Evolutionary conservation across 2,888 invertebrate species (phyloP).

Genomic region (Scaptomyza caliginosa): DNA sequence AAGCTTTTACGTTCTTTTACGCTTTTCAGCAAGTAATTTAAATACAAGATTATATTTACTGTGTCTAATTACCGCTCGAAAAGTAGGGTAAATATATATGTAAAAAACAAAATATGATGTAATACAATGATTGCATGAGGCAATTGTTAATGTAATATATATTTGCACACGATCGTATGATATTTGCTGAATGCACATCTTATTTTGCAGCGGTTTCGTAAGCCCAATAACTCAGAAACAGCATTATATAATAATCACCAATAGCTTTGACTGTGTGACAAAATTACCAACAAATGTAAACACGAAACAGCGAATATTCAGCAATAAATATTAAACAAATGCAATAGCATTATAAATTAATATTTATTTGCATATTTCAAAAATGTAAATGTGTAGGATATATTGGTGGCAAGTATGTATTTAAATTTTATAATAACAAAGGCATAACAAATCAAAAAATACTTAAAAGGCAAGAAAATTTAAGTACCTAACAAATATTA

Average conservation of each 20-base stretch:
- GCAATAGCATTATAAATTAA: conserved; percentile 3
- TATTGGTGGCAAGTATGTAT: not conserved
- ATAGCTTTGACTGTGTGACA: conserved; percentile 4
- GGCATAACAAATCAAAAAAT: too few relatives aligned
- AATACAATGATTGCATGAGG: conserved; percentile 3
- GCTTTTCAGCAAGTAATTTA: not conserved
- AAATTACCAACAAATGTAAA: conserved; percentile 3
- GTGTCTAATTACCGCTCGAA: not conserved
- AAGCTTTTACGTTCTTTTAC: too few relatives aligned
- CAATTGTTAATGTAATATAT: not conserved
- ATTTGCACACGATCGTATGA: not conserved
- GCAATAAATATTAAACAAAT: conserved; percentile 20
- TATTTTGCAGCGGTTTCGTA: not conserved
- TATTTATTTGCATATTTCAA: conserved; percentile 27
- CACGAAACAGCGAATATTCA: not conserved
- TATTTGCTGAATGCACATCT: conserved; percentile 10
- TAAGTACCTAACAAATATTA: too few relatives aligned
- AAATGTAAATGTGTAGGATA: not conserved
- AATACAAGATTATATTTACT: not conserved
- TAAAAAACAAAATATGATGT: conserved; percentile 2
- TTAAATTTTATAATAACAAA: not conserved
- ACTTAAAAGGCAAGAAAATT: not conserved
- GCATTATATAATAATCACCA: conserved; percentile 9
- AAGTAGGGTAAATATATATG: not conserved
- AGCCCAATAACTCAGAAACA: not conserved